These are phyloP conservation scores for Thymallus thymallus DNA, from an alignment of 2,113 vertebrate species.

Conservation along the genomic window DNA sequence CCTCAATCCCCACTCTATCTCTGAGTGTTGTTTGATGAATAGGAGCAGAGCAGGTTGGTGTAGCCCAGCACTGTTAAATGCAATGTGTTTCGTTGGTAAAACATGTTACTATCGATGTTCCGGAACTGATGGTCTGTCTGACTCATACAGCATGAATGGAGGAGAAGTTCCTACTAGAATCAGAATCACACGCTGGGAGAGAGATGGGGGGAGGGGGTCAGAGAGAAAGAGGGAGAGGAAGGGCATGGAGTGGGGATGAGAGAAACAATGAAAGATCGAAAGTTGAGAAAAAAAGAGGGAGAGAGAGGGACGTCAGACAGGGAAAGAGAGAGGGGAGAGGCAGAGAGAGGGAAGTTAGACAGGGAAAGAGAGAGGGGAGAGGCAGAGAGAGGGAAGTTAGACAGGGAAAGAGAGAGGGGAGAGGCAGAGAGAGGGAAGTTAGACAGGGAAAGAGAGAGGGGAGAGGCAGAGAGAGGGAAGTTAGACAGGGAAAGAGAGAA, in stretches of 20 bases:
- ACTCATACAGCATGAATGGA: slow-evolving; percentile 16
- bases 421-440: background rate
- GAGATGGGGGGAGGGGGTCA: background rate
- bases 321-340: background rate
- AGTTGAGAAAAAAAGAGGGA: background rate
- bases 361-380: background rate
- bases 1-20: slow-evolving; percentile 18
- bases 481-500: too few relatives aligned
- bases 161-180: slow-evolving; percentile 15
- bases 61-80: too few relatives aligned
- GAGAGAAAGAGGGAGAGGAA: too few relatives aligned
- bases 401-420: background rate
- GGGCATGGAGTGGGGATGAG: background rate
- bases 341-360: background rate
- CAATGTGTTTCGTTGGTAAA: too few relatives aligned
- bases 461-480: background rate
- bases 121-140: background rate
- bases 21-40: slow-evolving; percentile 5
- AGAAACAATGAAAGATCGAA: background rate
- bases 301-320: background rate
- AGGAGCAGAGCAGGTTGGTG: background rate
- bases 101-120: too few relatives aligned
- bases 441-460: background rate
- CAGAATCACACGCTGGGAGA: background rate
- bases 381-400: background rate